These are phyloP conservation scores for Aphyosemion australe DNA, from an alignment of 2,113 vertebrate genomes.

Conservation along the genomic window DNA sequence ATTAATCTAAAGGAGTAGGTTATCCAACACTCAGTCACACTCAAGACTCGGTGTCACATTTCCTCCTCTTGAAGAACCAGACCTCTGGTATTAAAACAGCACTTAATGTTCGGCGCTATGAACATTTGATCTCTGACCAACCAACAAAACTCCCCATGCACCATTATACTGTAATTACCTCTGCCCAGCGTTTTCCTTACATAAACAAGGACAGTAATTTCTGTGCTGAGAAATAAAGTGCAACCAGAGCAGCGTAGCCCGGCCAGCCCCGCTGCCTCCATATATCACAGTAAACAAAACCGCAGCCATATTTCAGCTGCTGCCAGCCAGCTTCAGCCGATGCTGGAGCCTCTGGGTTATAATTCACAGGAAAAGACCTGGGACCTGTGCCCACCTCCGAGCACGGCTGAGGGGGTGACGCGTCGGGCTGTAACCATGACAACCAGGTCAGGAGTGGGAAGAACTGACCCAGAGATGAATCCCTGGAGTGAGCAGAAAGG, in stretches of 20 bases:
- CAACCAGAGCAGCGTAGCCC: conserved; percentile 53
- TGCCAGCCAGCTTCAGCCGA: conserved; percentile 45
- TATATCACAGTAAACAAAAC: conserved; percentile 69
- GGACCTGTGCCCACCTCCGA: conserved; percentile 34
- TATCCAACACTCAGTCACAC: background rate
- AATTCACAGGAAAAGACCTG: conserved; percentile 57
- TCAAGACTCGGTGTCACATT: conserved; percentile 1
- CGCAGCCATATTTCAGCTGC: conserved; percentile 65
- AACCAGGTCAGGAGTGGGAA: conserved; percentile 54
- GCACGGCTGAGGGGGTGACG: conserved; percentile 40
- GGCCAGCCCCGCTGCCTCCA: conserved; percentile 40
- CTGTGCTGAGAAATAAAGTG: conserved; percentile 62
- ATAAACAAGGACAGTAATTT: conserved; percentile 70
- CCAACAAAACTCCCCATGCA: conserved; percentile 41
- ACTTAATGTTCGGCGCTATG: conserved; percentile 40
- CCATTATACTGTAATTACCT: conserved; percentile 69
- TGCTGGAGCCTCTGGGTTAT: conserved; percentile 46
- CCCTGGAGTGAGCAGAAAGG: conserved; percentile 31
- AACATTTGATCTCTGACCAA: conserved; percentile 52
- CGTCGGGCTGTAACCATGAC: conserved; percentile 59
- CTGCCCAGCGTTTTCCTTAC: conserved; percentile 46
- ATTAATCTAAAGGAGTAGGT: too few relatives aligned
- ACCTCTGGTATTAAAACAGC: conserved; percentile 40
- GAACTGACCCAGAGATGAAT: conserved; percentile 57
- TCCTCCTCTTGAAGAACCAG: background rate